These are phyloP conservation scores for Orientallactaga sibirica DNA, from an alignment of 2,797 vertebrate genomes.

Conservation along the genomic window DNA sequence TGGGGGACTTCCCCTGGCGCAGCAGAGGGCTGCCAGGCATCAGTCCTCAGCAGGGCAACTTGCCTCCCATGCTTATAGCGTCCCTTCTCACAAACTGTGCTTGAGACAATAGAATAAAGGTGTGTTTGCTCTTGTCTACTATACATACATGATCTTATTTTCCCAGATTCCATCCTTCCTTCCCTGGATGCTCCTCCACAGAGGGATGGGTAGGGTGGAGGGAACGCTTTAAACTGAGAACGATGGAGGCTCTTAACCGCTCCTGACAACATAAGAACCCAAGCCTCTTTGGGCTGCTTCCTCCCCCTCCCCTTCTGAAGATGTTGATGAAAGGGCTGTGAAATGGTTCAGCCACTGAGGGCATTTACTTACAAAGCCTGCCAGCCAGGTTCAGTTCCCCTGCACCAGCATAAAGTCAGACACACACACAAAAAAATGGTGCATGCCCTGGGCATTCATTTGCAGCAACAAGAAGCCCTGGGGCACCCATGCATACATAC, in stretches of 20 bases:
- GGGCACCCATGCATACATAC: too few relatives aligned
- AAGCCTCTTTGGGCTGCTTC: not conserved
- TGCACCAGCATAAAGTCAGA: too few relatives aligned
- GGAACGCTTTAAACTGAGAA: not conserved
- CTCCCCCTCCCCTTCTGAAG: not conserved
- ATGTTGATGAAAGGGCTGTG: constrained; percentile 4
- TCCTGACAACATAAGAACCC: constrained; percentile 35
- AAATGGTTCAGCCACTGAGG: not conserved
- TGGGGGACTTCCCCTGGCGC: not conserved
- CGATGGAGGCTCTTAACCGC: not conserved
- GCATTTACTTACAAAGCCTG: too few relatives aligned
- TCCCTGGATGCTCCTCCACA: not conserved
- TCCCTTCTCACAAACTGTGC: constrained; percentile 72
- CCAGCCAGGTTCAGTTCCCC: too few relatives aligned
- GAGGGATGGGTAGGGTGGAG: not conserved
- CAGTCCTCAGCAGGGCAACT: not conserved
- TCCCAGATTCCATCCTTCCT: constrained; percentile 1
- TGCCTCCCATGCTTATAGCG: not conserved
- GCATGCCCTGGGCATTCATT: too few relatives aligned
- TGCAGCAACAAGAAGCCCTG: too few relatives aligned
- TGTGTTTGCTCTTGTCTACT: constrained; percentile 50
- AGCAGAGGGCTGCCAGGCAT: not conserved
- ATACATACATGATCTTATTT: not conserved
- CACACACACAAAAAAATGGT: not conserved
- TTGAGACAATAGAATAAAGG: constrained; percentile 86